A percentile compares a stretch with the other conserved stretches of the same genome.
Evolutionary conservation across 2,797 vertebrate genomes (phyloP).

Genomic region (Channallabes apus): DNA sequence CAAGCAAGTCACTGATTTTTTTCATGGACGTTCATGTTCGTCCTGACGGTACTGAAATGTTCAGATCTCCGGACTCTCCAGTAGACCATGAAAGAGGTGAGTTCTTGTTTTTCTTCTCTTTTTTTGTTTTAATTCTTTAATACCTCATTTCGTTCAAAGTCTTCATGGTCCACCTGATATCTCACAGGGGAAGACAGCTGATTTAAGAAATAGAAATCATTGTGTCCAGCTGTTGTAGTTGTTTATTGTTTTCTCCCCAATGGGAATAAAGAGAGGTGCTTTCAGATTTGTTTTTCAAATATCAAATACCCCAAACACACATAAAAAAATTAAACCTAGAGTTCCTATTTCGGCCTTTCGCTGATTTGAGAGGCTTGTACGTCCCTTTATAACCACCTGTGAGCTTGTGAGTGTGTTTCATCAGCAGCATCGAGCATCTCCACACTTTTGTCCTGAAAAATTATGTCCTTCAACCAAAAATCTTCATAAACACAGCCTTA

Average conservation of each 20-base stretch:
- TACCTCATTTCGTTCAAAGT: background rate
- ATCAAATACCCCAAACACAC: constrained; percentile 6
- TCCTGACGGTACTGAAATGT: background rate
- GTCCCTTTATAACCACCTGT: constrained; percentile 40
- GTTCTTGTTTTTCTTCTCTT: background rate
- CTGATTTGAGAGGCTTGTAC: constrained; percentile 69
- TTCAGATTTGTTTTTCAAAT: background rate
- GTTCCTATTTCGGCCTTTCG: constrained; percentile 68
- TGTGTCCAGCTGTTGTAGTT: background rate
- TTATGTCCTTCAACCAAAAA: background rate
- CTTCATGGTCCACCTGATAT: background rate
- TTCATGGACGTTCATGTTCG: background rate
- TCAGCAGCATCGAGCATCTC: constrained; percentile 8
- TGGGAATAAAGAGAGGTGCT: background rate
- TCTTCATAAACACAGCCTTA: background rate
- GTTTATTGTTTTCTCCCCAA: background rate
- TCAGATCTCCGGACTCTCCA: background rate
- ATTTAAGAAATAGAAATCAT: background rate
- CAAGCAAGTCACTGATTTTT: constrained; percentile 25
- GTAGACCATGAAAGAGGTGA: background rate
- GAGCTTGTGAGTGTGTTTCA: constrained; percentile 59
- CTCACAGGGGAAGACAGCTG: constrained; percentile 16
- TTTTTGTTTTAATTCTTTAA: background rate
- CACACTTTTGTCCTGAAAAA: too few relatives aligned
- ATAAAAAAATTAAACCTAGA: constrained; percentile 28